Conservation (phyloP, 2,888 invertebrate species). For the Tetranychus truncatus region DNA sequence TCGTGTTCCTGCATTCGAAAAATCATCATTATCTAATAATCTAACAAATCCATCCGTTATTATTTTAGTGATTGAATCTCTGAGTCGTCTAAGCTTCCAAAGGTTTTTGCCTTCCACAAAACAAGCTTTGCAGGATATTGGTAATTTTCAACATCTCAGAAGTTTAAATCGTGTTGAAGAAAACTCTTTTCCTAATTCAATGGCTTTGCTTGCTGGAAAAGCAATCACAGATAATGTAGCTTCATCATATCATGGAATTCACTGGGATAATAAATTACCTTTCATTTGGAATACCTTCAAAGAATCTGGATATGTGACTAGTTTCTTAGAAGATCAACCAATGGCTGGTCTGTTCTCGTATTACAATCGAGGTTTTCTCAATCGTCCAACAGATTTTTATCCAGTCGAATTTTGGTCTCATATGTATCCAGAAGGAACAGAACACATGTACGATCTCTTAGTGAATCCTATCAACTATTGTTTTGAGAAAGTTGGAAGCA, state of each 20-base stretch:
- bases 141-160: conserved; percentile 49
- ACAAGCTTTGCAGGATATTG: conserved; percentile 42
- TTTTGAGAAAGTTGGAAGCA: neutral
- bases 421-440: conserved; percentile 11
- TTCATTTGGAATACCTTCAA: conserved; percentile 67
- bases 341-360: conserved; percentile 57
- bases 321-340: conserved; percentile 61
- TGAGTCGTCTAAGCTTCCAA: conserved; percentile 64
- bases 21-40: neutral
- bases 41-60: conserved; percentile 38
- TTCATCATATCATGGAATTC: neutral
- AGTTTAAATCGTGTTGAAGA: conserved; percentile 87
- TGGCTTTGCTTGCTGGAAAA: conserved; percentile 54
- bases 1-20: conserved; percentile 34
- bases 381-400: conserved; percentile 72
- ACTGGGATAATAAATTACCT: conserved; percentile 31
- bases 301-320: conserved; percentile 51
- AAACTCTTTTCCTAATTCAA: conserved; percentile 77
- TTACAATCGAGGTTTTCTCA: conserved; percentile 51
- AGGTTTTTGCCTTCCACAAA: conserved; percentile 60
- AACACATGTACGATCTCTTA: conserved; percentile 8
- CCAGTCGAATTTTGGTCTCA: conserved; percentile 49
- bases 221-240: conserved; percentile 1
- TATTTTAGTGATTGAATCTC: conserved; percentile 62
- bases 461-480: conserved; percentile 4